A percentile compares a stretch with the other conserved stretches of the same genome.
phyloP scores from a whole-genome alignment of 2,113 vertebrate species.

The Edolisoma coerulescens region DNA sequence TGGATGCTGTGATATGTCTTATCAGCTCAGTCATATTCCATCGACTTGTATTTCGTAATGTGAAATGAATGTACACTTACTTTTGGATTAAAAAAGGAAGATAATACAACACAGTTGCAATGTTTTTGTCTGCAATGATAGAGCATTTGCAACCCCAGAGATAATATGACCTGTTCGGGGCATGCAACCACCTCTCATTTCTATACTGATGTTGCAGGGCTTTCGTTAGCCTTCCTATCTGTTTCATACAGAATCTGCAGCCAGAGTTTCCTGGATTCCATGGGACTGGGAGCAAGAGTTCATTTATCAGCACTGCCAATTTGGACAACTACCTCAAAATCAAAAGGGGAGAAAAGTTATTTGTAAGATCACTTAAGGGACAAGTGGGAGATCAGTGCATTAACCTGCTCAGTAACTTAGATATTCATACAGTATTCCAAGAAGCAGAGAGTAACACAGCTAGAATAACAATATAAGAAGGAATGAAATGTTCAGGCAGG shows the following conservation, averaged over 20 bases:
- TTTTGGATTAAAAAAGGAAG: neutral
- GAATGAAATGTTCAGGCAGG: neutral
- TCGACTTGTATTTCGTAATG: neutral
- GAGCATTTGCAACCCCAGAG: neutral
- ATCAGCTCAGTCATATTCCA: neutral
- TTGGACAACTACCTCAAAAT: neutral
- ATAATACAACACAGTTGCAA: neutral
- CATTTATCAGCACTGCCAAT: neutral
- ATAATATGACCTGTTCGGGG: neutral
- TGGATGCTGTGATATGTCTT: neutral
- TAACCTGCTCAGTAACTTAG: neutral
- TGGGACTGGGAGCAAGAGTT: neutral
- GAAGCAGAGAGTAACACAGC: neutral
- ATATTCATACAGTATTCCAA: neutral
- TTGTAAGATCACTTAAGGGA: neutral
- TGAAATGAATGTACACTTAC: neutral
- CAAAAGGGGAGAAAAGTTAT: neutral
- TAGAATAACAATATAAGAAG: neutral
- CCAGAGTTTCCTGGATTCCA: neutral
- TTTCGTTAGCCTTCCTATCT: neutral
- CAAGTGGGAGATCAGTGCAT: neutral
- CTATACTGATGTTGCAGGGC: neutral
- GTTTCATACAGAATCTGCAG: neutral
- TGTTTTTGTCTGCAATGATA: neutral
- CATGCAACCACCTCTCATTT: neutral